A percentile compares a stretch with the other conserved stretches of the same genome.
Evolutionary conservation across 2,797 vertebrate species (phyloP).

Genomic region (Protonibea diacanthus): DNA sequence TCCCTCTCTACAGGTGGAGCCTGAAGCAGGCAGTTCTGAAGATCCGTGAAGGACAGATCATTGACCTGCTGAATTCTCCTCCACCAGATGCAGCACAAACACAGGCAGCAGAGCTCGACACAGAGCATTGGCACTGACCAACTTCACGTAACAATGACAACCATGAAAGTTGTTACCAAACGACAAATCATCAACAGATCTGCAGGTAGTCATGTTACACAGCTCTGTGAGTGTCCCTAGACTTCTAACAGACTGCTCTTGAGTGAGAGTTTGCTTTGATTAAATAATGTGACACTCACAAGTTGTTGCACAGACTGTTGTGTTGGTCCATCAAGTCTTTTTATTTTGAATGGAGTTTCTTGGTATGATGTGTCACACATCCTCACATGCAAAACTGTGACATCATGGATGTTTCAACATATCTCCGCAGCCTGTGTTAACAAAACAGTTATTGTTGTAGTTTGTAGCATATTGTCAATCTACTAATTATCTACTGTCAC

Average conservation of each 20-base stretch:
- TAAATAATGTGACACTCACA: background rate
- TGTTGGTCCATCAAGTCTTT: background rate
- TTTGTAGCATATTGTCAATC: too few species aligned
- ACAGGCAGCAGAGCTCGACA: background rate
- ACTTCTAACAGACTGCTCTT: background rate
- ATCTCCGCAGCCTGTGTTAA: too few species aligned
- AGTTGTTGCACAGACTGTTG: background rate
- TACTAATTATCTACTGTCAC: too few species aligned
- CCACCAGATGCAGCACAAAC: background rate
- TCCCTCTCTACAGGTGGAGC: constrained; percentile 56
- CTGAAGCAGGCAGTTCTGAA: constrained; percentile 62
- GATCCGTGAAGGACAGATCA: constrained; percentile 58
- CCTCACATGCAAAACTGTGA: background rate
- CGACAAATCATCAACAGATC: background rate
- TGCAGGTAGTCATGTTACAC: background rate
- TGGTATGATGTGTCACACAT: background rate
- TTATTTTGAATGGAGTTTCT: background rate
- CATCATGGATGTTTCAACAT: too few species aligned
- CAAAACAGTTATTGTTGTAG: too few species aligned
- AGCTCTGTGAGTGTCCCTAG: background rate
- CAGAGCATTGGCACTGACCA: constrained; percentile 19
- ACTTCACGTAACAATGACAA: background rate
- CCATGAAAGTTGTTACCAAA: background rate
- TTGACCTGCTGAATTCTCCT: constrained; percentile 56
- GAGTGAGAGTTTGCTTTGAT: background rate